Base-by-base conservation (phyloP, 2,797 vertebrate species). In the Monodelphis domestica region DNA sequence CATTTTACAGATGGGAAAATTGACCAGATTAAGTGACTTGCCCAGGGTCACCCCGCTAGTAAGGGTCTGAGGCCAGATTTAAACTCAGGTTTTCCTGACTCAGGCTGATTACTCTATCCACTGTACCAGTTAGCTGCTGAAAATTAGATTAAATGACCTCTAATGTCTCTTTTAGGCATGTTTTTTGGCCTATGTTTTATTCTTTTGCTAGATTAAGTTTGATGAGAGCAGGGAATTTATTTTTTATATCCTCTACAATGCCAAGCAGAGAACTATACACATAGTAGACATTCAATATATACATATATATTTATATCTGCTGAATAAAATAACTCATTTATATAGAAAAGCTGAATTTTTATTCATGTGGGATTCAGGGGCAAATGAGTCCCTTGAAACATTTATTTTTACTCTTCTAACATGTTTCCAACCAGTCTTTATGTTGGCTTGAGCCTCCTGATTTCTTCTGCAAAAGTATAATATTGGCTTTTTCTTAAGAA, bases 241-340 rank as follows among this genome's bases (percentile, higher is more conserved):
- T 87, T 93, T 97, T 55, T 94, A n/a, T n/a, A 10, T 63, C 21
- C 91, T 17, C 92, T 91, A 95, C 53, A n/a, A 63, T 93, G 54
- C 54, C 55, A 88, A 90, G 91, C 89, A 57, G 93, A 89, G 87
- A 88, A 54, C 57, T 91, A 59, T 55, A 15, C 24, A 51, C 30
- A n/a, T 56, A n/a, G 50, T 51, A 45, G 12, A 56, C 53, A 91
- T 95, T 78, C 93, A 59, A 88, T 50, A 38, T 93, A 57, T n/a
- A n/a, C n/a, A n/a, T n/a, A n/a, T n/a, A n/a, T n/a, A n/a, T n/a
- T n/a, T n/a, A n/a, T 90, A 88, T 78, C 50, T 93, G 38, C 50
- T 84, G 78, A 91, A 87, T 90, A 4, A 7, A 78, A 57, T 9
- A 94, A 53, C 93, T n/a, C 93, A 53, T 89, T 52, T 52, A 5